A percentile compares a stretch with the other conserved stretches of the same genome.
These are phyloP conservation scores for Chelon labrosus DNA, from an alignment of 2,797 vertebrate genomes.

Conservation along the genomic window DNA sequence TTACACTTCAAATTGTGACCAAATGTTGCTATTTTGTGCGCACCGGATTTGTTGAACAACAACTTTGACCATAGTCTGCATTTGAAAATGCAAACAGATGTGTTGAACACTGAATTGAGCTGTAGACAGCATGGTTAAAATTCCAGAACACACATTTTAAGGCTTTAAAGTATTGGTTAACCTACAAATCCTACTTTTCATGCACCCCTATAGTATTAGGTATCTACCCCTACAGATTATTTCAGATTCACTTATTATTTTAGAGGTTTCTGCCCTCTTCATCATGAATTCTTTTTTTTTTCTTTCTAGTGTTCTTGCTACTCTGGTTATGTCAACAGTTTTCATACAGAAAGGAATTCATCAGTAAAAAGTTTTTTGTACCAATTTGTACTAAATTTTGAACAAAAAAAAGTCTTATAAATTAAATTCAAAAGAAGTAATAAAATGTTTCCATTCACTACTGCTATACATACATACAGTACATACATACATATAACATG, in stretches of 20 bases:
- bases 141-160: background rate
- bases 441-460: background rate
- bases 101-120: slow-evolving; percentile 8
- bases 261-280: background rate
- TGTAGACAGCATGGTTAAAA: background rate
- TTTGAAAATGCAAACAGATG: slow-evolving; percentile 26
- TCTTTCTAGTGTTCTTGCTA: no score
- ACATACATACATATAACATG: no score
- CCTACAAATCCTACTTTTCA: background rate
- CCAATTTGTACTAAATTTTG: background rate
- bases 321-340: no score
- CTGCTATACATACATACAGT: background rate
- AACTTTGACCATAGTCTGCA: background rate
- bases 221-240: background rate
- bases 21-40: background rate
- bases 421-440: background rate
- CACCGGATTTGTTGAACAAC: background rate
- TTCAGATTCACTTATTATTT: background rate
- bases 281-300: no score
- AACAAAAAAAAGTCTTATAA: background rate
- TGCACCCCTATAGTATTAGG: background rate
- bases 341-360: no score
- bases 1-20: background rate
- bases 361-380: no score
- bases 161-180: background rate